Evolutionary conservation across 2,888 invertebrate genomes (phyloP), one percentile per base, ranked within the genome.

Genomic region (Agonopterix heracliana): DNA sequence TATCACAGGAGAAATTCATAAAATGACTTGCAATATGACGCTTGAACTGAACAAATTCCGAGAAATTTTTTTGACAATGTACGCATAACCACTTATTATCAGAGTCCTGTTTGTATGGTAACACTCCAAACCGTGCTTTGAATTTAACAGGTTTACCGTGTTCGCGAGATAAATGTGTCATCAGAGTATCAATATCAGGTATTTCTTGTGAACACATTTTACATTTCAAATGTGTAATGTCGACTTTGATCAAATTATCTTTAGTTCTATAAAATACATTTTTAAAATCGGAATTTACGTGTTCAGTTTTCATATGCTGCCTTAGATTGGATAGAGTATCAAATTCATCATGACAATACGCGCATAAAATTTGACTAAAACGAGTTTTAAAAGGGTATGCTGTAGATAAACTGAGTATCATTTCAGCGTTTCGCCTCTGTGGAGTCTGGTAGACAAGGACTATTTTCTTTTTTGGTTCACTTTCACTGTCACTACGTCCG

Each of bases 311-410:
- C 78, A 82, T 81, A 48, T 88, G 88, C 41, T 66, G 67, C 51
- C 83, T 69, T 9, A 88, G 66, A 46, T 74, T 72, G 0, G 71
- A 54, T 3, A 87, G 60, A 2, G 74, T 66, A 43, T 74, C 77
- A 54, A 69, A 82, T 53, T 81, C 80, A 9, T 81, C 81, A 51
- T 81, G 83, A 47, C 88, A 88, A 55, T 81, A 83, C 0, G 81
- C 78, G 57, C 88, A 88, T 4, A 83, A 66, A 49, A 88, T 85
- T 61, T 82, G 84, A 59, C 77, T 81, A 55, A 82, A 84, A 10
- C 86, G 70, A 41, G 83, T 82, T 70, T 84, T 86, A 63, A 88
- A 88, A 0, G 87, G 86, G 53, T 77, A 82, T 17, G 87, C 88
- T 40, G 81, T 80, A 1, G 87, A 87, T 61, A 71, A 71, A 55